A percentile compares a stretch with the other conserved stretches of the same genome.
These are phyloP conservation scores for Pristiophorus japonicus DNA, from an alignment of 2,113 vertebrate species.

Conservation along the genomic window DNA sequence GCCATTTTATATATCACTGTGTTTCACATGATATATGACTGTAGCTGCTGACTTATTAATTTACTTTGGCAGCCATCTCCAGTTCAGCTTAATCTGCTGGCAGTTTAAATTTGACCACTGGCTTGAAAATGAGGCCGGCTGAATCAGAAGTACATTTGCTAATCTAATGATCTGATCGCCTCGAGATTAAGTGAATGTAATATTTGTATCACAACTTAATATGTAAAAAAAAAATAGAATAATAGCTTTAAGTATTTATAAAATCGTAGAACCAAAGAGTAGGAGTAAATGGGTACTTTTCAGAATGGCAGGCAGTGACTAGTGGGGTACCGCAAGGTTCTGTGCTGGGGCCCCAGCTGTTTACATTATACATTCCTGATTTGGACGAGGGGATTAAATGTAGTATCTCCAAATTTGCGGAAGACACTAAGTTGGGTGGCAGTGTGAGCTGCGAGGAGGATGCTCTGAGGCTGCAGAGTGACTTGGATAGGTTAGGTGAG, in stretches of 20 bases:
- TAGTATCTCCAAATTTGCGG: too few relatives aligned
- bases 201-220: background rate
- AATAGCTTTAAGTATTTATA: background rate
- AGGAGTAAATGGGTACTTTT: too few relatives aligned
- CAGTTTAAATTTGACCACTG: slow-evolving; percentile 25
- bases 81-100: background rate
- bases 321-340: too few relatives aligned
- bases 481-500: too few relatives aligned
- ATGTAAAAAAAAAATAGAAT: background rate
- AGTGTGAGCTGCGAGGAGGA: too few relatives aligned
- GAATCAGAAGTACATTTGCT: background rate
- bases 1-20: background rate
- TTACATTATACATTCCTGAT: too few relatives aligned
- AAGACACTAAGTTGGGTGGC: too few relatives aligned
- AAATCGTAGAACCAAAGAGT: background rate
- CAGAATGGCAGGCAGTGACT: too few relatives aligned
- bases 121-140: background rate
- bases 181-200: background rate
- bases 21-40: background rate
- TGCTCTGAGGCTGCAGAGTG: too few relatives aligned
- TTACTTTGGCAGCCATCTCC: slow-evolving; percentile 6
- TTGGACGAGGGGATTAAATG: too few relatives aligned
- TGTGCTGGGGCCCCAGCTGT: too few relatives aligned
- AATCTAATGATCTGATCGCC: background rate
- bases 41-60: slow-evolving; percentile 9